Base-by-base conservation (phyloP, 2,113 vertebrate species). In the Eupsittula cactorum region DNA sequence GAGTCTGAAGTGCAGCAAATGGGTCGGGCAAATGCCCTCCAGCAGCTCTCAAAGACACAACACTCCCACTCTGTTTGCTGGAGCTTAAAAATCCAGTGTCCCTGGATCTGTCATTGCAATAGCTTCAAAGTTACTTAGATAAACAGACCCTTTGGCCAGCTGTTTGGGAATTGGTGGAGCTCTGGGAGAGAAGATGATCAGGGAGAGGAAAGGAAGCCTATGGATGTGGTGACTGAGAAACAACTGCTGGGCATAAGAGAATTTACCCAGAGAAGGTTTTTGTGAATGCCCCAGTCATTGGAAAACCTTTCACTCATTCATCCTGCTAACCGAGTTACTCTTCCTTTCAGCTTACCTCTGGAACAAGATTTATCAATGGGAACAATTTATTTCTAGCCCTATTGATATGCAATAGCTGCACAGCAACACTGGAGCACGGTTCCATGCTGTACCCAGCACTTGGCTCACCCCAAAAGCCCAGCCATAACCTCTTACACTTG, bases 391-490 rank as follows among this genome's bases (percentile, higher is more conserved):
- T 16, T 25, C 12, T 13, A 70, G 39, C 39, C 1, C 35, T 27
- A 39, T 21, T 28, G 74, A 49, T 27, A 59, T 13, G 29, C 46
- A 3, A 20, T 3, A 52, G 50, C 68, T 52, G 52, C 71, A 21
- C 10, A 16, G 5, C 69, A 78, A 44, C 77, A n/a, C 62, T 0
- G 1, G 41, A 28, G 17, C 78, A n/a, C 0, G 2, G 37, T 3
- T 60, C 16, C 11, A 0, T 0, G 6, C 25, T 3, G 2, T 27
- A 65, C 23, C 42, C 75, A 75, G 55, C 50, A 9, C 50, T 25
- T 35, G 16, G 76, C 49, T 65, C 35, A 60, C 11, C 55, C 15
- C 0, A n/a, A 71, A 19, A 63, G 6, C 75, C 79, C 18, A 6
- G 42, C 62, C 11, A 1, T 27, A 53, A 82, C 52, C 82, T 67